These are phyloP conservation scores for Xenopus tropicalis DNA, from an alignment of 2,113 vertebrate genomes.

Conservation along the genomic window DNA sequence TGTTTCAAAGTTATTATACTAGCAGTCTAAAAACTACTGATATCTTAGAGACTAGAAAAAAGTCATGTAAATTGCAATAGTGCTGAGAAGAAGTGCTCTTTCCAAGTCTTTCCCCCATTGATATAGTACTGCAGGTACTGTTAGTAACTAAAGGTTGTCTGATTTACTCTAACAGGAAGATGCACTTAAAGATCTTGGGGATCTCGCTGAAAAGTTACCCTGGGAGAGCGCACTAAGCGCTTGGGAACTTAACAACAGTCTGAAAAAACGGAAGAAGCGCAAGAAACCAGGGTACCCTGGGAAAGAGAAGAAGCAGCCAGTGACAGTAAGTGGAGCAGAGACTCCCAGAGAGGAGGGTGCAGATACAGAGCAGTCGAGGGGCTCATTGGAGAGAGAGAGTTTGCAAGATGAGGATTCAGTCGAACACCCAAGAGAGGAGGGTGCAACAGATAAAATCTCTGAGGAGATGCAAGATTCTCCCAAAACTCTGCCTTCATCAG, in stretches of 20 bases:
- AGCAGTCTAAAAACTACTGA: too few relatives aligned
- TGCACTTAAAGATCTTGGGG: slow-evolving; percentile 78
- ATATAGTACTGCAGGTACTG: too few relatives aligned
- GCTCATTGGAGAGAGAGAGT: background rate
- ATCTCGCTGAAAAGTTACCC: slow-evolving; percentile 78
- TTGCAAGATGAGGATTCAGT: background rate
- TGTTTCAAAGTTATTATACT: too few relatives aligned
- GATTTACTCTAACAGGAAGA: slow-evolving; percentile 71
- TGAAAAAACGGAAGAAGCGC: slow-evolving; percentile 85
- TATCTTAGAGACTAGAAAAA: too few relatives aligned
- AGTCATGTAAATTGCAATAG: too few relatives aligned
- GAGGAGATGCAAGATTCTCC: background rate
- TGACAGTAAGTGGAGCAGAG: slow-evolving; percentile 40
- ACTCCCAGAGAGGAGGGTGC: slow-evolving; percentile 31
- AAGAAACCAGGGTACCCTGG: slow-evolving; percentile 58
- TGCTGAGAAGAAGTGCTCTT: too few relatives aligned
- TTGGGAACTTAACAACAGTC: slow-evolving; percentile 83
- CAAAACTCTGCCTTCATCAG: background rate
- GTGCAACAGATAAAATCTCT: background rate
- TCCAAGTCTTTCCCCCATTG: too few relatives aligned
- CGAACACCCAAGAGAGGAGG: background rate
- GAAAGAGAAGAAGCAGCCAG: slow-evolving; percentile 49
- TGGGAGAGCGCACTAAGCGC: slow-evolving; percentile 81
- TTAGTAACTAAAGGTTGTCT: too few relatives aligned
- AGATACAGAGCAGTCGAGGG: slow-evolving; percentile 14